phyloP scores from a whole-genome alignment of 2,888 invertebrate species.

The Metacarcinus magister region DNA sequence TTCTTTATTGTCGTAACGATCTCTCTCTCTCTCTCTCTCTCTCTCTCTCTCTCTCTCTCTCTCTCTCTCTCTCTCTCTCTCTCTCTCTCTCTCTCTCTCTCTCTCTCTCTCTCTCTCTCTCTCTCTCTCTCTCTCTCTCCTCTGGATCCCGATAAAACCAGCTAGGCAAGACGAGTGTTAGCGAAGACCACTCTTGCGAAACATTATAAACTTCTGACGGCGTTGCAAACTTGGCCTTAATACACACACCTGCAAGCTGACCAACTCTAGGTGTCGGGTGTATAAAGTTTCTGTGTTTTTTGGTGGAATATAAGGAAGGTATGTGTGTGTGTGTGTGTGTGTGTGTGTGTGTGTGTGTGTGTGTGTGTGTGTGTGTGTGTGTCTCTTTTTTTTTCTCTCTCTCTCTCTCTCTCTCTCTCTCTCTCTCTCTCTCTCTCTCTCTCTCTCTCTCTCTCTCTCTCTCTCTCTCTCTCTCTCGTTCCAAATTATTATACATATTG shows the following conservation, averaged over 20 bases:
- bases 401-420: neutral
- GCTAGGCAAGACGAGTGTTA: too few relatives aligned
- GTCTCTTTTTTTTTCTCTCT: neutral
- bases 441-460: constrained; percentile 8
- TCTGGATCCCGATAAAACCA: too few relatives aligned
- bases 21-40: constrained; percentile 33
- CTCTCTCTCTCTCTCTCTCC: neutral
- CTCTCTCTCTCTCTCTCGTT: neutral
- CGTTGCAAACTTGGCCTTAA: too few relatives aligned
- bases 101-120: neutral
- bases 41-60: constrained; percentile 18
- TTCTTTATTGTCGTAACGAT: neutral
- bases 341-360: constrained; percentile 53
- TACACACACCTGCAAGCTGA: too few relatives aligned
- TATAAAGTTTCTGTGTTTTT: neutral
- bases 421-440: neutral
- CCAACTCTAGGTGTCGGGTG: too few relatives aligned
- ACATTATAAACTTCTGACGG: too few relatives aligned
- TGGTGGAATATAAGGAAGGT: neutral
- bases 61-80: constrained; percentile 34
- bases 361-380: neutral
- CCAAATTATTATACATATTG: neutral
- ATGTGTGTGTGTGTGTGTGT: constrained; percentile 42
- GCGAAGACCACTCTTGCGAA: too few relatives aligned
- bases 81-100: neutral